A percentile compares a stretch with the other conserved stretches of the same genome.
Conservation (phyloP, 2,797 vertebrate species). For the Poecilia picta region DNA sequence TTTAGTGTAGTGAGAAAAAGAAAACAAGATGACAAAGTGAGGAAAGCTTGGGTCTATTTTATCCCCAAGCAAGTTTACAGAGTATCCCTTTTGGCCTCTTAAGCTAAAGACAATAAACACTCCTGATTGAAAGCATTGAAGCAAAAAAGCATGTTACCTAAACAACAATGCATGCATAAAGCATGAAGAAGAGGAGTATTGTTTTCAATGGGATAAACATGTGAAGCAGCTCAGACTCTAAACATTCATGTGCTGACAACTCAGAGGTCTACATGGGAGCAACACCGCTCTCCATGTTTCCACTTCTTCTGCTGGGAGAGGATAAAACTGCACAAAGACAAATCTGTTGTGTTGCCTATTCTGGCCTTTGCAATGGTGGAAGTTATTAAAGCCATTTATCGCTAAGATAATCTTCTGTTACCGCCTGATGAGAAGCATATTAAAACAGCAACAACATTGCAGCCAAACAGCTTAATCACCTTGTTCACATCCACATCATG, state of each 20-base stretch:
- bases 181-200: slow-evolving; percentile 1
- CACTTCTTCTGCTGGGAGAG: slow-evolving; percentile 15
- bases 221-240: slow-evolving; percentile 10
- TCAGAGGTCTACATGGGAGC: slow-evolving; percentile 3
- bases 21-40: slow-evolving; percentile 16
- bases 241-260: slow-evolving; percentile 14
- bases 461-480: background rate
- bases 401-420: slow-evolving; percentile 22
- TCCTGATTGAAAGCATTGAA: background rate
- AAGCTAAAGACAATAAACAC: background rate
- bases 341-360: slow-evolving; percentile 8
- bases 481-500: background rate
- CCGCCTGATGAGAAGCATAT: slow-evolving; percentile 5
- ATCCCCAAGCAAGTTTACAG: slow-evolving; percentile 16
- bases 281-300: slow-evolving; percentile 8
- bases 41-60: slow-evolving; percentile 17
- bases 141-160: slow-evolving; percentile 4
- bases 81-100: background rate
- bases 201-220: slow-evolving; percentile 21
- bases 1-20: slow-evolving; percentile 13
- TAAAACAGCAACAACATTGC: background rate
- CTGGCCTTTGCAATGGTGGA: background rate
- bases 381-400: slow-evolving; percentile 9
- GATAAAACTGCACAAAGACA: slow-evolving; percentile 29
- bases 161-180: slow-evolving; percentile 1